Conservation (phyloP, 2,888 invertebrate genomes). For the Nysson spinosus region DNA sequence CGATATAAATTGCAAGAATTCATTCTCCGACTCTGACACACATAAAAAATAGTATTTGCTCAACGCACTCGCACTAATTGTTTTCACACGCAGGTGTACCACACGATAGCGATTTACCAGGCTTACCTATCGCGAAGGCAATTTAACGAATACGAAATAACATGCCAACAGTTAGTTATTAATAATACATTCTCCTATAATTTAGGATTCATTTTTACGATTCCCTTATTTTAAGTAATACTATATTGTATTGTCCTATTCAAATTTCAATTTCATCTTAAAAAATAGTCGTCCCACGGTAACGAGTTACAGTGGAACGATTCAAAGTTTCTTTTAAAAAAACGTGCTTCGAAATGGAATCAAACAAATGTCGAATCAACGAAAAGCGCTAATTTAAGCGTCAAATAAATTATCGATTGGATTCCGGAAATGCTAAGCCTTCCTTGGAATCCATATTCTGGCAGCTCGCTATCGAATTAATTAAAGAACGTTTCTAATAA, state of each 20-base stretch:
- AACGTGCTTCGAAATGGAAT: too few species aligned
- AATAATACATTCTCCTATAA: neutral
- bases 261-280: too few species aligned
- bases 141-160: neutral
- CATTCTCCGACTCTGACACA: neutral
- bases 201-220: too few species aligned
- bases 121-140: neutral
- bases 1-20: neutral
- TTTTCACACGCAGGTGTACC: neutral
- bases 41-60: constrained; percentile 20
- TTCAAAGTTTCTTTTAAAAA: too few species aligned
- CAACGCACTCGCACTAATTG: constrained; percentile 1
- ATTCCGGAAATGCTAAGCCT: too few species aligned
- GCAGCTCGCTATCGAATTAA: constrained; percentile 16
- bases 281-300: too few species aligned
- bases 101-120: neutral
- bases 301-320: too few species aligned
- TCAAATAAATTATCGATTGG: too few species aligned
- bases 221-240: too few species aligned
- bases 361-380: too few species aligned
- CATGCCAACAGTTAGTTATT: neutral
- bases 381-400: too few species aligned
- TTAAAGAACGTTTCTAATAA: constrained; percentile 39
- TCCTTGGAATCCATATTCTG: neutral
- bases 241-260: neutral